Percentiles rank a stretch among this genome's conserved stretches.
Conservation (phyloP, 2,888 invertebrate genomes). For the Meiosimyza decipiens region DNA sequence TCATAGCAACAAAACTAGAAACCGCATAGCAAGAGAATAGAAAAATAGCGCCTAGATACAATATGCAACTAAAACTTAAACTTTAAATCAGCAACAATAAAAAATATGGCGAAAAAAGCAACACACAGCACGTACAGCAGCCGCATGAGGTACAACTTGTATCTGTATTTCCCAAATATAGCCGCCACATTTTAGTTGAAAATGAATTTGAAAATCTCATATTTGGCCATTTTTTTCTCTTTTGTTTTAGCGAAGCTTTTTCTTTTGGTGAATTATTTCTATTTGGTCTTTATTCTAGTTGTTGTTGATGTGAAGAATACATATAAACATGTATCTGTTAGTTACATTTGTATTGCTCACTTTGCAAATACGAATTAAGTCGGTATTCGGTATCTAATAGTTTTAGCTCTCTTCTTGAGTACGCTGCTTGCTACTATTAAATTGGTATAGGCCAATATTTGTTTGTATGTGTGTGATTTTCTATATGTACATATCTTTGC, state of each 20-base stretch:
- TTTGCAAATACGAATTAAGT: too few relatives aligned
- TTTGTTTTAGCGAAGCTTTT: too few relatives aligned
- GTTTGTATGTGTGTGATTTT: background rate
- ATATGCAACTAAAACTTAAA: background rate
- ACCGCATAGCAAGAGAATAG: background rate
- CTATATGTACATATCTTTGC: background rate
- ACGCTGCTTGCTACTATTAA: background rate
- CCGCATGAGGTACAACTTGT: too few relatives aligned
- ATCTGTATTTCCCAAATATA: slow-evolving; percentile 18
- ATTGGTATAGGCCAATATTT: background rate
- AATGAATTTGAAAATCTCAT: slow-evolving; percentile 22
- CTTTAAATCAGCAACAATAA: background rate
- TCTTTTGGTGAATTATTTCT: too few relatives aligned
- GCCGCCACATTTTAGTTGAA: slow-evolving; percentile 5
- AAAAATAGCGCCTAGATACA: slow-evolving; percentile 1
- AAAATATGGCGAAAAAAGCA: background rate
- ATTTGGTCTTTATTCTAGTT: too few relatives aligned
- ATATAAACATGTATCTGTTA: too few relatives aligned
- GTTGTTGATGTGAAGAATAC: too few relatives aligned
- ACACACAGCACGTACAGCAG: too few relatives aligned
- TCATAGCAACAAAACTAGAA: slow-evolving; percentile 12
- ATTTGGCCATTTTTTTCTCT: background rate
- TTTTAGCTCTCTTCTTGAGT: background rate
- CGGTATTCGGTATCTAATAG: background rate
- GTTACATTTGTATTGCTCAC: too few relatives aligned